A percentile compares a stretch with the other conserved stretches of the same genome.
phyloP scores from a whole-genome alignment of 2,888 invertebrate genomes.

The Drosophila stalkeri region DNA sequence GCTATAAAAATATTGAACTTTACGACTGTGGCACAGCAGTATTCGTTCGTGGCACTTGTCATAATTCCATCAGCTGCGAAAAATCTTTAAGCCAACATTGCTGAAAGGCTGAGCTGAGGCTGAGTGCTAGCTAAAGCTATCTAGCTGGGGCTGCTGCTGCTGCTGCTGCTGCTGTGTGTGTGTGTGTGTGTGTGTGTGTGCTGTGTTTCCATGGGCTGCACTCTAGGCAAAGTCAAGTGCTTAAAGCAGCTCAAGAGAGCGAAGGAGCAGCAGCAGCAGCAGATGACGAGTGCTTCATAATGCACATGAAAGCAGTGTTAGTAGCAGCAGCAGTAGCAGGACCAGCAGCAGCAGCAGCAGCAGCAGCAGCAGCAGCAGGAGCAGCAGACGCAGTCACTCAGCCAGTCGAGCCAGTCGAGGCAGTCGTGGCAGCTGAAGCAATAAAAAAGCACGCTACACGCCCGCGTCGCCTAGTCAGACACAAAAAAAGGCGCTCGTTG shows the following conservation, averaged over 20 bases:
- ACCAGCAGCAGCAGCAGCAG: too few species aligned
- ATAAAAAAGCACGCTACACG: slow-evolving; percentile 59
- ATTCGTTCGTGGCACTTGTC: slow-evolving; percentile 59
- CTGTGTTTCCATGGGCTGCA: slow-evolving; percentile 48
- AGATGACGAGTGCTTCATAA: slow-evolving; percentile 71
- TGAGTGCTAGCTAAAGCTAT: slow-evolving; percentile 11
- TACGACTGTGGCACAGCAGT: slow-evolving; percentile 64
- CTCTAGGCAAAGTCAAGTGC: slow-evolving; percentile 79
- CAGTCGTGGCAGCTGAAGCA: slow-evolving; percentile 48
- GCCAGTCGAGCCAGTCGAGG: slow-evolving; percentile 2
- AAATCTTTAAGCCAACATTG: slow-evolving; percentile 75
- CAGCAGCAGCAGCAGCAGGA: slow-evolving; percentile 10
- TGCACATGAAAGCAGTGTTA: slow-evolving; percentile 71
- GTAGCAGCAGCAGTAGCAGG: slow-evolving; percentile 19
- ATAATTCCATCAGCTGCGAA: slow-evolving; percentile 74
- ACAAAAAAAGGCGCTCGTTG: slow-evolving; percentile 79
- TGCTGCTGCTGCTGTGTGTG: background rate
- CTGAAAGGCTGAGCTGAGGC: slow-evolving; percentile 26
- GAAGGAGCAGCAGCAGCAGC: slow-evolving; percentile 42
- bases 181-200: slow-evolving; percentile 8
- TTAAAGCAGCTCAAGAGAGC: slow-evolving; percentile 79
- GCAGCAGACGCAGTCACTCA: slow-evolving; percentile 51
- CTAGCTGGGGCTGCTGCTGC: background rate
- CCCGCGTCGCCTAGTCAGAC: slow-evolving; percentile 58
- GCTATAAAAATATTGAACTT: slow-evolving; percentile 80